Evolutionary conservation across 2,888 invertebrate genomes (phyloP).

Genomic region (Ophion ventricosus): DNA sequence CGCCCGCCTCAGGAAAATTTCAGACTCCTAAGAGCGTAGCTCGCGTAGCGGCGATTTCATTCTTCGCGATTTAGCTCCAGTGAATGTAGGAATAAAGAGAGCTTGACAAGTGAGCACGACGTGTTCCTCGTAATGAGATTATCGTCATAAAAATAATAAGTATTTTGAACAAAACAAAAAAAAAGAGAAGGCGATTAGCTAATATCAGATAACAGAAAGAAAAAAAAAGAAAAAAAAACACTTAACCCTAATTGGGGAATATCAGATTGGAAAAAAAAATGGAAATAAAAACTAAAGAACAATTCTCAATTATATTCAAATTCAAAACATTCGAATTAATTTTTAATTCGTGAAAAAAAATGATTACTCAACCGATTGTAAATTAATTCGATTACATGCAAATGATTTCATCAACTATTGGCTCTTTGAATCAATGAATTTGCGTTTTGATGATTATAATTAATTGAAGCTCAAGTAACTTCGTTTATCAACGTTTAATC

Average conservation of each 20-base stretch:
- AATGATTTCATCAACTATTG: background rate
- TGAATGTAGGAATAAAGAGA: slow-evolving; percentile 28
- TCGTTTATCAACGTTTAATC: background rate
- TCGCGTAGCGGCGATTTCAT: slow-evolving; percentile 22
- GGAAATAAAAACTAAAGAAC: background rate
- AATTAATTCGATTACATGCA: background rate
- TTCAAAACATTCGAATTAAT: background rate
- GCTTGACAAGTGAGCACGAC: slow-evolving; percentile 38
- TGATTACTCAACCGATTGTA: background rate
- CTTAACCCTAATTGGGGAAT: background rate
- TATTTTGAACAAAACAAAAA: slow-evolving; percentile 15
- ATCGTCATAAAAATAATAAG: slow-evolving; percentile 35
- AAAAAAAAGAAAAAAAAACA: background rate
- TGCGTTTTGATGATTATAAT: background rate
- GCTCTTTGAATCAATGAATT: background rate
- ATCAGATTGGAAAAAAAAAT: background rate
- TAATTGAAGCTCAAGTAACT: background rate
- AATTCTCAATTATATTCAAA: background rate
- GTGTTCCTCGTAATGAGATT: slow-evolving; percentile 45
- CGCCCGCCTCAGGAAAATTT: slow-evolving; percentile 25
- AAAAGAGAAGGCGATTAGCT: slow-evolving; percentile 2
- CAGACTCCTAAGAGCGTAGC: slow-evolving; percentile 14
- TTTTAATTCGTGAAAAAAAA: background rate
- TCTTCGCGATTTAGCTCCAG: slow-evolving; percentile 23
- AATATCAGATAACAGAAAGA: background rate